phyloP scores from a whole-genome alignment of 2,888 invertebrate species.

The Ceriagrion tenellum region DNA sequence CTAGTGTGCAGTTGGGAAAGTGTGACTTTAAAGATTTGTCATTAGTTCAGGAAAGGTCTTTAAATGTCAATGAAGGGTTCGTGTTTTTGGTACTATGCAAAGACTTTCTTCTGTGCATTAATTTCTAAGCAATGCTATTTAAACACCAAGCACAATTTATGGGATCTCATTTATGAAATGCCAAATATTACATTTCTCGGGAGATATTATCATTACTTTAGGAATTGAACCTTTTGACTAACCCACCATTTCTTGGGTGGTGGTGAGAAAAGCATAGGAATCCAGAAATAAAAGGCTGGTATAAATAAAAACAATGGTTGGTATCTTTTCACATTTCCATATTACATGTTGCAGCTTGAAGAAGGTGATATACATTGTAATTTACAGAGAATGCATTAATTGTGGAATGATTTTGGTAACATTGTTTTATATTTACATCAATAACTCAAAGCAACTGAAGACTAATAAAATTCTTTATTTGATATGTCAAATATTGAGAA shows the following conservation, averaged over 20 bases:
- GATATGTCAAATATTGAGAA: conserved; percentile 65
- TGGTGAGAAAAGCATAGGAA: not conserved
- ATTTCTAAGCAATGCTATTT: conserved; percentile 46
- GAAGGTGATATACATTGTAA: conserved; percentile 39
- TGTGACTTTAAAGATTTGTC: conserved; percentile 42
- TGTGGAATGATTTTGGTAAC: conserved; percentile 53
- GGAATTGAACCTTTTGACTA: conserved; percentile 25
- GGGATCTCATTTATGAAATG: conserved; percentile 58
- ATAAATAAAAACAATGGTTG: conserved; percentile 30
- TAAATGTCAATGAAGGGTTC: conserved; percentile 55
- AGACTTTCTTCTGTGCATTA: conserved; percentile 57
- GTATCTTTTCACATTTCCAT: conserved; percentile 61
- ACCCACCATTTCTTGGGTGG: conserved; percentile 38
- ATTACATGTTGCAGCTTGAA: conserved; percentile 47
- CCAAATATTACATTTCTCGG: conserved; percentile 36
- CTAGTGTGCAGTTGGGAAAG: conserved; percentile 60
- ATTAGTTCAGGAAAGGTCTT: conserved; percentile 58
- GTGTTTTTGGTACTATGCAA: conserved; percentile 61
- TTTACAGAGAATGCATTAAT: conserved; percentile 46
- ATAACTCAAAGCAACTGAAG: conserved; percentile 42
- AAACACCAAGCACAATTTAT: conserved; percentile 55
- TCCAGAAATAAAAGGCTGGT: conserved; percentile 63
- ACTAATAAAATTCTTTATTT: conserved; percentile 56
- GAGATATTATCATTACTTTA: conserved; percentile 29
- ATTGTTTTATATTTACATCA: conserved; percentile 55